Percentiles rank a stretch among this genome's conserved stretches.
Conservation (phyloP, 2,113 vertebrate genomes). For the Xiphophorus hellerii region DNA sequence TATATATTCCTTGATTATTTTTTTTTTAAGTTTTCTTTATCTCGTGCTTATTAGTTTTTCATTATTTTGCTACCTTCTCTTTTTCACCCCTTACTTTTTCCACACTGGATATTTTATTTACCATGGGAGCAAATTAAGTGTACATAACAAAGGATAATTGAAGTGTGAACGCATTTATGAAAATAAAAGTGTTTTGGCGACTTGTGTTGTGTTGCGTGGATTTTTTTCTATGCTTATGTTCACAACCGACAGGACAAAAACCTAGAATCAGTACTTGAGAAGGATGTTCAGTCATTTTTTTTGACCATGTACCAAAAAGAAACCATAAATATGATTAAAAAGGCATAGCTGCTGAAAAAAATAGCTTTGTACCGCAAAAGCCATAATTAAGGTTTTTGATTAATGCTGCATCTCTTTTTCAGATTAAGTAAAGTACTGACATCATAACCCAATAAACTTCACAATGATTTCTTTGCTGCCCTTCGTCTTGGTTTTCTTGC, state of each 20-base stretch:
- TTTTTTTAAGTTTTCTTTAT: constrained; percentile 40
- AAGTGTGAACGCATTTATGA: constrained; percentile 74
- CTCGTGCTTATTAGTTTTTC: constrained; percentile 55
- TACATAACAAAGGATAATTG: constrained; percentile 76
- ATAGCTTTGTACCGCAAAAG: too few species aligned
- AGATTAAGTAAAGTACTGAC: too few species aligned
- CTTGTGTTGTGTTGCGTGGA: constrained; percentile 6
- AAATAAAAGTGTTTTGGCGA: constrained; percentile 75
- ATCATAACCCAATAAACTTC: too few species aligned
- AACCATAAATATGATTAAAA: too few species aligned
- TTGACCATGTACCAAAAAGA: too few species aligned
- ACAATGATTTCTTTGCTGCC: too few species aligned
- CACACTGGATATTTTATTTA: constrained; percentile 68
- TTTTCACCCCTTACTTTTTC: constrained; percentile 27
- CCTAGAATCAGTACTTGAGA: background rate
- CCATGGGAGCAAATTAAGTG: constrained; percentile 72
- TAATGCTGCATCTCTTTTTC: too few species aligned
- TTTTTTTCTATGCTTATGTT: background rate
- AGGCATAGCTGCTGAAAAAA: too few species aligned
- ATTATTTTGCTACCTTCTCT: constrained; percentile 51
- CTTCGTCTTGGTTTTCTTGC: too few species aligned
- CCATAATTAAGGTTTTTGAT: too few species aligned
- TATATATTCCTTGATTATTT: constrained; percentile 30
- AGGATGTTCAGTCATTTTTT: background rate
- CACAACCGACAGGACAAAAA: background rate